Evolutionary conservation across 2,113 vertebrate genomes (phyloP).

Genomic region (Upupa epops): DNA sequence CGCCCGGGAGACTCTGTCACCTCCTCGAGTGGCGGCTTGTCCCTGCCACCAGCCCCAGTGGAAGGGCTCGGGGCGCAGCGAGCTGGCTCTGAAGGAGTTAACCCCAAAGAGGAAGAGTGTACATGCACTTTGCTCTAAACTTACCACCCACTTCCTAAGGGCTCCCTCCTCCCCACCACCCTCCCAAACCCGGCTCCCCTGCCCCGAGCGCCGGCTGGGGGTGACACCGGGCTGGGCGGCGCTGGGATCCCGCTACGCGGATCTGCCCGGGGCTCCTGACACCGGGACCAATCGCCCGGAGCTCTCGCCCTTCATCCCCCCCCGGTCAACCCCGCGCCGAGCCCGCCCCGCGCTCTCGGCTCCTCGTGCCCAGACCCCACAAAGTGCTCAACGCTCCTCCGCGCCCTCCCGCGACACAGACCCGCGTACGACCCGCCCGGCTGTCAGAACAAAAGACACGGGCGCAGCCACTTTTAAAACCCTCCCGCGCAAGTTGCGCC

Average conservation of each 20-base stretch:
- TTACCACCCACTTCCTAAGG: slow-evolving; percentile 80
- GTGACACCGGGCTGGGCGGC: slow-evolving; percentile 69
- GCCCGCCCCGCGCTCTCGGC: too few species aligned
- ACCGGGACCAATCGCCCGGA: slow-evolving; percentile 32
- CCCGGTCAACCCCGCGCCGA: neutral
- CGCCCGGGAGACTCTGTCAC: neutral
- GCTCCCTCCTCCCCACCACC: slow-evolving; percentile 61
- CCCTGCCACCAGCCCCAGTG: neutral
- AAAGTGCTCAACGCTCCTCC: too few species aligned
- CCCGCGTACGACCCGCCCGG: neutral
- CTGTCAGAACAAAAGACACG: neutral
- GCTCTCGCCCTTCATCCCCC: neutral
- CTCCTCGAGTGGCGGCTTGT: slow-evolving; percentile 14
- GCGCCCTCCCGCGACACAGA: too few species aligned
- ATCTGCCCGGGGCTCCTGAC: slow-evolving; percentile 6
- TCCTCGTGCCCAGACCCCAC: neutral
- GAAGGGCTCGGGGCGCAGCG: neutral
- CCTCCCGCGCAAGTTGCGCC: neutral
- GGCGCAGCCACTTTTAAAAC: neutral
- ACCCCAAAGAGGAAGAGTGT: slow-evolving; percentile 75
- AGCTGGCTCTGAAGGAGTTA: slow-evolving; percentile 76
- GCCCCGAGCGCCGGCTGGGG: slow-evolving; percentile 41
- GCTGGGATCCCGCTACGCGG: slow-evolving; percentile 54
- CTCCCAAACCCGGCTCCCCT: slow-evolving; percentile 18
- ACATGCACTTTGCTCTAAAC: slow-evolving; percentile 77